Percentiles rank a stretch among this genome's conserved stretches.
These are phyloP conservation scores for Latrodectus geometricus DNA, from an alignment of 1,140 invertebrate genomes.

Conservation along the genomic window DNA sequence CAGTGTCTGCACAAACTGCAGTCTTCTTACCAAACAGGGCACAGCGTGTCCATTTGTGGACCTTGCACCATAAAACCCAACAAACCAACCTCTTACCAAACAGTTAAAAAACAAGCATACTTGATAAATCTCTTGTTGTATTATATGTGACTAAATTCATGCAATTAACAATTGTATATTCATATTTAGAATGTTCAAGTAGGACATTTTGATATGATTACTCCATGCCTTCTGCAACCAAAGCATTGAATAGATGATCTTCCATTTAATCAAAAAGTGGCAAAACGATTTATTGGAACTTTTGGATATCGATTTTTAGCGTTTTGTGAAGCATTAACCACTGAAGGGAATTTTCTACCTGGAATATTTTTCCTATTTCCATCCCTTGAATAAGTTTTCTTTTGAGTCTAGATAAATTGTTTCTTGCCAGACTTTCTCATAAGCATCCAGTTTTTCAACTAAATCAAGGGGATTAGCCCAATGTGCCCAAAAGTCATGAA, in stretches of 20 bases:
- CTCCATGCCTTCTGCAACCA: neutral
- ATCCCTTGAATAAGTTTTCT: no score
- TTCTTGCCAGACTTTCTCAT: neutral
- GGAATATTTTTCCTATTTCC: no score
- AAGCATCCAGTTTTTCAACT: neutral
- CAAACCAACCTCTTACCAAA: neutral
- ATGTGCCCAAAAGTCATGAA: neutral
- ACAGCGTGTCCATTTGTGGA: no score
- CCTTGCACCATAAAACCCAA: no score
- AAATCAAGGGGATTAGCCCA: neutral
- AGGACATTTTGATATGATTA: conserved; percentile 4
- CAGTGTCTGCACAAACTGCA: neutral
- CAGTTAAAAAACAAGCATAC: neutral
- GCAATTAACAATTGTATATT: neutral
- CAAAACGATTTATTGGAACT: no score
- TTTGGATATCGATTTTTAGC: no score
- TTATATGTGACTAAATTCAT: neutral
- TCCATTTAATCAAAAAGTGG: no score
- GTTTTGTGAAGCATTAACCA: no score
- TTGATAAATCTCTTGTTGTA: neutral
- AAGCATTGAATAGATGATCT: no score
- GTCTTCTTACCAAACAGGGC: no score
- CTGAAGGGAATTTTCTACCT: no score
- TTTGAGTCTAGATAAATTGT: neutral
- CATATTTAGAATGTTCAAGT: neutral